Base-by-base conservation (phyloP, 2,888 invertebrate species). In the Abrostola triplasia region DNA sequence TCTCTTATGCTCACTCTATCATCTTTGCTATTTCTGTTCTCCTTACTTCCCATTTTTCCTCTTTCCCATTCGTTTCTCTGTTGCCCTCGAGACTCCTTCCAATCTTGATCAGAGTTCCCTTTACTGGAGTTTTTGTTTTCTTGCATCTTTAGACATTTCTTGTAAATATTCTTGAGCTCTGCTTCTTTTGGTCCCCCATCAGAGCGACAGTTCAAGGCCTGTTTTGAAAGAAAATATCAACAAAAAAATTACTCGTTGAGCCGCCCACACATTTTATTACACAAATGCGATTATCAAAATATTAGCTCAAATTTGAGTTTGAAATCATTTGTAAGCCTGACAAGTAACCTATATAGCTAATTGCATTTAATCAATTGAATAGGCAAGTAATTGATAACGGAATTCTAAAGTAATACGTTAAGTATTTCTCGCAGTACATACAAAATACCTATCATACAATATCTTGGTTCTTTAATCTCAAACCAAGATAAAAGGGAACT, bases 171-270 rank as follows among this genome's bases (percentile, higher is more conserved):
- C 71, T 95, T 96, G 5, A 96, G 85, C 59, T 96, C 95, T 13
- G 95, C 93, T 73, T 96, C 95, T 63, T 94, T 93, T n/a, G 95
- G 93, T 36, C 96, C 95, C 59, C 95, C 95, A 52, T 95, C 95
- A 0, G 95, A 92, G 10, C 95, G 95, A 76, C 96, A 96, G 80
- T 93, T 95, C 35, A 96, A 80, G 8, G 94, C 91, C 95, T 95
- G 75, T 65, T 47, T 24, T 9, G 0, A 13, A 9, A 13, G 13
- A 47, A 47, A 47, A 44, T n/a, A n/a, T n/a, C n/a, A n/a, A n/a
- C n/a, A n/a, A n/a, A n/a, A n/a, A n/a, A n/a, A n/a, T n/a, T n/a
- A n/a, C n/a, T n/a, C n/a, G n/a, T n/a, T n/a, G n/a, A n/a, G n/a
- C n/a, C n/a, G n/a, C n/a, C n/a, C n/a, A n/a, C n/a, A n/a, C n/a